Evolutionary conservation across 2,888 invertebrate species (phyloP), one percentile per base, ranked within the genome.

Genomic region (Andrena bicolor): DNA sequence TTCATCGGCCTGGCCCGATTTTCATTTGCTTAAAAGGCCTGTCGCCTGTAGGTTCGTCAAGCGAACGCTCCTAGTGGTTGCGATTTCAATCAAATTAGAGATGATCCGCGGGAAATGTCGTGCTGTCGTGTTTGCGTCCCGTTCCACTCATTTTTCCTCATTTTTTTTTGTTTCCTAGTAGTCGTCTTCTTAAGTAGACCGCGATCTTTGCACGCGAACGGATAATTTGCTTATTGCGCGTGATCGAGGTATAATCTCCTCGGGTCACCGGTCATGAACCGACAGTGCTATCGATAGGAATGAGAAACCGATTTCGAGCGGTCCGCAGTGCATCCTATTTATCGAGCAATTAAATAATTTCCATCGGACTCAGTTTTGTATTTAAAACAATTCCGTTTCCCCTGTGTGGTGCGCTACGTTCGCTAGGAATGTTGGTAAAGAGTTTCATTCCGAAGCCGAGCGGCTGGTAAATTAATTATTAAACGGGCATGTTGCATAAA

Each of bases 51-150:
- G 26, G 16, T 30, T 41, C 26, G 75, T 13, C 30, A 28, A 41
- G 3, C 23, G 30, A 63, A 5, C 53, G 16, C 8, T 77, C 41
- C 41, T 51, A 60, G 53, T 78, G 60, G 56, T 10, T 56, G 30
- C 51, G 66, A 79, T 63, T 79, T 63, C 63, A 79, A 80, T 80
- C 65, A 78, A 80, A 80, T 80, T 80, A 66, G 65, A 66, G 51
- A 78, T 56, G 32, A 78, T 71, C 35, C 66, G 70, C 51, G 70
- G 70, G 1, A 77, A 72, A 56, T 49, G 35, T 70, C 71, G 60
- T 66, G 70, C 26, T 48, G 20, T 23, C 20, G 41, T 65, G 65
- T 53, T 53, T 53, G n/a, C 30, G 49, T 58, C 30, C n/a, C 56
- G 2, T 56, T 20, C 7, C 8, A 13, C 6, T 8, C 49, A 13